These are phyloP conservation scores for Pampus argenteus DNA, from an alignment of 2,797 vertebrate genomes.

Conservation along the genomic window DNA sequence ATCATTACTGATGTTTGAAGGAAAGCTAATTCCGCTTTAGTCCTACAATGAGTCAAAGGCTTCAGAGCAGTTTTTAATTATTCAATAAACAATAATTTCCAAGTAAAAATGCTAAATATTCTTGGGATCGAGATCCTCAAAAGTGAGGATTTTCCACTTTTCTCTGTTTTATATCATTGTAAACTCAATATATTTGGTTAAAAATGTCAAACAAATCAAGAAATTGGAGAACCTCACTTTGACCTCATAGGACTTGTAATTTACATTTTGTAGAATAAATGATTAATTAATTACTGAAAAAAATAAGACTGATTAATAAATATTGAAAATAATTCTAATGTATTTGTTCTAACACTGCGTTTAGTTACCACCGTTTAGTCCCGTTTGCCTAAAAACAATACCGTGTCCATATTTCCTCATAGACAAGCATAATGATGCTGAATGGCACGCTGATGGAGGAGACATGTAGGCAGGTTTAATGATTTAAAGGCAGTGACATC, in stretches of 20 bases:
- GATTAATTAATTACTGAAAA: background rate
- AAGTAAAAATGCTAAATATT: too few species aligned
- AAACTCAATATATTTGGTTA: background rate
- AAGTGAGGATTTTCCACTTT: too few species aligned
- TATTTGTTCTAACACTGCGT: background rate
- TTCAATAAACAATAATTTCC: too few species aligned
- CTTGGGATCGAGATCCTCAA: too few species aligned
- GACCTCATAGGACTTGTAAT: background rate
- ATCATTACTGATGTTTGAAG: slow-evolving; percentile 4
- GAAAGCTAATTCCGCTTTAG: slow-evolving; percentile 16
- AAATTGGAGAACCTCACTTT: background rate
- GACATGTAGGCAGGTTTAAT: slow-evolving; percentile 45
- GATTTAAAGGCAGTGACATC: slow-evolving; percentile 30
- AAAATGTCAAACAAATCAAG: background rate
- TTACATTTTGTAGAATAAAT: background rate
- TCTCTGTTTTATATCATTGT: too few species aligned
- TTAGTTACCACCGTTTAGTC: background rate
- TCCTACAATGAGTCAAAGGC: slow-evolving; percentile 6
- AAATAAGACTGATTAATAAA: background rate
- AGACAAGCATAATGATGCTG: background rate
- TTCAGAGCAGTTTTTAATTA: background rate
- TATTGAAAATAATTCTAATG: background rate
- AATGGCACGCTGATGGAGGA: slow-evolving; percentile 1
- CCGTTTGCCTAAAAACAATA: background rate
- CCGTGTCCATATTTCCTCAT: slow-evolving; percentile 10